Evolutionary conservation across 2,888 invertebrate species (phyloP).

Genomic region (Serrognathus titanus): DNA sequence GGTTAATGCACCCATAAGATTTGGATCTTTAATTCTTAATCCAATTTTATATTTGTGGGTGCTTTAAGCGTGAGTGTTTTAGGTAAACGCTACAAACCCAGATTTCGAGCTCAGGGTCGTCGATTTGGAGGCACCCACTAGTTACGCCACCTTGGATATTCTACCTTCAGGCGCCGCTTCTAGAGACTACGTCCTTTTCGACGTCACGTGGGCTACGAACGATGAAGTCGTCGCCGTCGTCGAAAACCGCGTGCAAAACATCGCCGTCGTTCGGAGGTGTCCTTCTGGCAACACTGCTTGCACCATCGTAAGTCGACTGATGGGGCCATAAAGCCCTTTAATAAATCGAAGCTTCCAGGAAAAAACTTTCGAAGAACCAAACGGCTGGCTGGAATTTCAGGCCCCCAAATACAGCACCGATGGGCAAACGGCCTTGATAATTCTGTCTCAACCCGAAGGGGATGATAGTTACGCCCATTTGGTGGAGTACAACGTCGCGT

Average conservation of each 20-base stretch:
- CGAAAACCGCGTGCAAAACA: constrained; percentile 83
- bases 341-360: constrained; percentile 29
- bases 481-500: constrained; percentile 29
- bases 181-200: constrained; percentile 63
- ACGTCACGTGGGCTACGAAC: constrained; percentile 72
- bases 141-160: constrained; percentile 18
- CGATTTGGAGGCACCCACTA: constrained; percentile 46
- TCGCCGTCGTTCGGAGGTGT: constrained; percentile 47
- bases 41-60: too few relatives aligned
- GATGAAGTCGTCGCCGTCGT: constrained; percentile 69
- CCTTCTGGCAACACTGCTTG: constrained; percentile 6
- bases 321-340: neutral
- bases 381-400: constrained; percentile 68
- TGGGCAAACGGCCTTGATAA: constrained; percentile 39
- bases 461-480: constrained; percentile 40
- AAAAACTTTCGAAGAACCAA: constrained; percentile 54
- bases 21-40: too few relatives aligned
- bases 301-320: constrained; percentile 4
- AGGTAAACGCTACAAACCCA: constrained; percentile 74
- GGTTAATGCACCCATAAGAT: too few relatives aligned
- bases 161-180: constrained; percentile 56
- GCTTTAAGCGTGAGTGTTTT: constrained; percentile 28
- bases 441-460: constrained; percentile 34
- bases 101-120: constrained; percentile 63
- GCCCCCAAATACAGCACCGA: constrained; percentile 55